These are phyloP conservation scores for Struthio camelus DNA, from an alignment of 2,113 vertebrate genomes.

Conservation along the genomic window DNA sequence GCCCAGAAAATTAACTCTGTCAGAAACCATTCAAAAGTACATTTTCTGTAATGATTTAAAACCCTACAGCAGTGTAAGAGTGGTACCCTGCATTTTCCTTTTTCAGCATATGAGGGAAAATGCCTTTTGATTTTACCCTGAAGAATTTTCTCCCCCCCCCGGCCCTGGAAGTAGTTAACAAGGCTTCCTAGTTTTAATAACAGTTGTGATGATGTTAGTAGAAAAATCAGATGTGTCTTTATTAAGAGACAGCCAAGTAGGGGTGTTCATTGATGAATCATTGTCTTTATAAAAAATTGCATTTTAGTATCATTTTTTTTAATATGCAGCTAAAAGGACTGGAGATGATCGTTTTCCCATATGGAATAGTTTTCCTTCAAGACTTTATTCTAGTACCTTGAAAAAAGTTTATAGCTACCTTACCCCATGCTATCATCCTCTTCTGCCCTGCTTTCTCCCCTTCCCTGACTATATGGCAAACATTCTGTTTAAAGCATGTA, in stretches of 20 bases:
- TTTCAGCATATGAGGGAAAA: background rate
- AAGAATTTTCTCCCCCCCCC: background rate
- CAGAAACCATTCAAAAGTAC: background rate
- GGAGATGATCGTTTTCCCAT: background rate
- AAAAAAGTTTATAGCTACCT: background rate
- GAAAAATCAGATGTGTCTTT: background rate
- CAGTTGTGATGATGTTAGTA: background rate
- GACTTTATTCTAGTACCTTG: background rate
- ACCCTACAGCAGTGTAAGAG: background rate
- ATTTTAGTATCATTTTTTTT: background rate
- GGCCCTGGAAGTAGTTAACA: background rate
- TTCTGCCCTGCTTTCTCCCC: background rate
- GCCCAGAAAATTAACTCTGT: background rate
- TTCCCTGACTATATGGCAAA: background rate
- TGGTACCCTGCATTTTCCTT: background rate
- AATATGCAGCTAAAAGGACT: background rate
- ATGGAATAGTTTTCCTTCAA: background rate
- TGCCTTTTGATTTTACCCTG: background rate
- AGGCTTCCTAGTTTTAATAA: background rate
- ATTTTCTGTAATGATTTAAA: background rate
- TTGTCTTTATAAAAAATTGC: background rate
- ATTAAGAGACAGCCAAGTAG: background rate
- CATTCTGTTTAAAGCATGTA: background rate
- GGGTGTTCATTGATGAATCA: background rate
- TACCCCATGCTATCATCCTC: background rate